A percentile compares a stretch with the other conserved stretches of the same genome.
phyloP scores from a whole-genome alignment of 2,113 vertebrate species.

The Rhynchopsitta pachyrhyncha region DNA sequence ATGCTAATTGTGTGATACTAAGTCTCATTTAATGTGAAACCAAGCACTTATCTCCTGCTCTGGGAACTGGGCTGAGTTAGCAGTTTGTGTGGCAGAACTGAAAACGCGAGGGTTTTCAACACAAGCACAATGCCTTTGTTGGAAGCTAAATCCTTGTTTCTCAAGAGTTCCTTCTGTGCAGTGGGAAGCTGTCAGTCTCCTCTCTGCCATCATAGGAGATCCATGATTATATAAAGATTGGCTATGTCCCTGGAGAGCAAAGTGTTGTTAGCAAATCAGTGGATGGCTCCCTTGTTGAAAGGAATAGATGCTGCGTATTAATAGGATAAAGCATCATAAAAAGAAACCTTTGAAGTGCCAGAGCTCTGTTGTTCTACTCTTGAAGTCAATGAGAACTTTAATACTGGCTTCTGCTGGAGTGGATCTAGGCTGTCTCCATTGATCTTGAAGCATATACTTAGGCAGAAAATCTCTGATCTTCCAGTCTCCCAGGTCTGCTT shows the following conservation, averaged over 20 bases:
- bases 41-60: background rate
- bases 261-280: background rate
- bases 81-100: background rate
- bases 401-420: background rate
- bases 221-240: background rate
- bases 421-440: background rate
- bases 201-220: accelerated
- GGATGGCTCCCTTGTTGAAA: background rate
- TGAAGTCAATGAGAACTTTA: background rate
- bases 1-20: background rate
- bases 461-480: background rate
- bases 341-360: background rate
- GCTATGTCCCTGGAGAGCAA: background rate
- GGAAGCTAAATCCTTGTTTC: background rate
- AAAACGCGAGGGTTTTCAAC: background rate
- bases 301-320: background rate
- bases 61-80: background rate
- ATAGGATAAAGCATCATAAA: background rate
- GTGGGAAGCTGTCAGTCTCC: background rate
- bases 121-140: background rate
- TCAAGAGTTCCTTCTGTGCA: background rate
- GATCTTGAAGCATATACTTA: background rate
- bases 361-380: background rate
- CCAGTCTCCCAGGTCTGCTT: background rate
- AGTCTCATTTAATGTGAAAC: background rate